Conservation (phyloP, 53 echinoderm and acorn worm genomes). For the Luidia sarsii region DNA sequence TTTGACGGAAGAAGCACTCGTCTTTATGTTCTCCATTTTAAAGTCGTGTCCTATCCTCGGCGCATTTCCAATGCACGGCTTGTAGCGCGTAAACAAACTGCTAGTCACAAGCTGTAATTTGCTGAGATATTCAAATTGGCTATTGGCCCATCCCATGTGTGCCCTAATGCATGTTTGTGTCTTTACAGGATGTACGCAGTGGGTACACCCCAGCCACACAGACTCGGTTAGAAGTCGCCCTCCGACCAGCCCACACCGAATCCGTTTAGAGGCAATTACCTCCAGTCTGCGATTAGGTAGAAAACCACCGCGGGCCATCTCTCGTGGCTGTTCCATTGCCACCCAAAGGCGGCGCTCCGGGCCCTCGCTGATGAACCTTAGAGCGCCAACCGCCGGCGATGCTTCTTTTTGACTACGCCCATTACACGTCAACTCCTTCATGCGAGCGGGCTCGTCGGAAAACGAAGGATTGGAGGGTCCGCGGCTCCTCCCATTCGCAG, state of each 20-base stretch:
- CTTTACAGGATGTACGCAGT: neutral
- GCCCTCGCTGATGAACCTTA: constrained; percentile 41
- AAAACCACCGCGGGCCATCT: constrained; percentile 24
- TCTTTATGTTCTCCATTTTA: too few relatives aligned
- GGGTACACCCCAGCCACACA: too few relatives aligned
- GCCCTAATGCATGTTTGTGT: constrained; percentile 22
- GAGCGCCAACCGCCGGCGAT: constrained; percentile 56
- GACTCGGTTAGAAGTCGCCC: too few relatives aligned
- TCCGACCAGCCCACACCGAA: too few relatives aligned
- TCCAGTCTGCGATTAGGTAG: constrained; percentile 41
- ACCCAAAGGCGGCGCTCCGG: constrained; percentile 51
- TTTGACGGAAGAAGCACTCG: too few relatives aligned
- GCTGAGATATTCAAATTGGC: constrained; percentile 54
- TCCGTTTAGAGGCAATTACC: constrained; percentile 51
- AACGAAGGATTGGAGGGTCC: neutral
- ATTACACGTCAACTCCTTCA: constrained; percentile 40
- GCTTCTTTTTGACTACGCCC: constrained; percentile 17
- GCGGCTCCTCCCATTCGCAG: neutral
- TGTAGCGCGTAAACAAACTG: constrained; percentile 21
- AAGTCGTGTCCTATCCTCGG: too few relatives aligned
- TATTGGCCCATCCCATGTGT: constrained; percentile 27
- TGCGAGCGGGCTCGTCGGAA: neutral
- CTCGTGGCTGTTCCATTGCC: constrained; percentile 25
- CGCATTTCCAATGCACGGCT: neutral
- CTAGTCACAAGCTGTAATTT: constrained; percentile 15